Conservation (phyloP, 2,888 invertebrate species). For the Hyposoter didymator region DNA sequence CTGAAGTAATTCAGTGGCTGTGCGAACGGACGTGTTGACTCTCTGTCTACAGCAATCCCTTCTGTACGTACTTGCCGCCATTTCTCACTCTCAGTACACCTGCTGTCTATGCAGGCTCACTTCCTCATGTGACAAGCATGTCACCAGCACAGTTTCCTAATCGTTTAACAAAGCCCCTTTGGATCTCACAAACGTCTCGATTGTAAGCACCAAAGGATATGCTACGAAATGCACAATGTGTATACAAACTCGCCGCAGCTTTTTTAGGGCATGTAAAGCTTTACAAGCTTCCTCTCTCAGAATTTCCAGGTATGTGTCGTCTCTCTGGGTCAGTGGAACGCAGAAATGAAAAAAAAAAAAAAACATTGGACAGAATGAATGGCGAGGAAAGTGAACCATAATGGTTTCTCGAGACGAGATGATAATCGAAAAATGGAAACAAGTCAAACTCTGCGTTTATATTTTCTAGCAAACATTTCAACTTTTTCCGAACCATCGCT, state of each 20-base stretch:
- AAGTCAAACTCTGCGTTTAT: constrained; percentile 58
- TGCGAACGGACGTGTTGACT: constrained; percentile 64
- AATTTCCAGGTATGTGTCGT: neutral
- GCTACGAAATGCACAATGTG: constrained; percentile 46
- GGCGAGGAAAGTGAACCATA: constrained; percentile 22
- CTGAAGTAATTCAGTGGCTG: constrained; percentile 54
- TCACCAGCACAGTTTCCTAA: constrained; percentile 65
- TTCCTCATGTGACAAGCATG: constrained; percentile 62
- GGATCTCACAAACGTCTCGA: constrained; percentile 41
- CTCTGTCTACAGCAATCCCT: constrained; percentile 39
- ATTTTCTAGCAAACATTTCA: neutral
- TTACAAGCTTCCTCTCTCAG: neutral
- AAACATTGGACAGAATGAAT: constrained; percentile 9
- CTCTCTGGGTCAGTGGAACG: constrained; percentile 1
- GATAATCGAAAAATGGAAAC: constrained; percentile 62
- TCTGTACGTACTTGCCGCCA: constrained; percentile 50
- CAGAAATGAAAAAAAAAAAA: neutral
- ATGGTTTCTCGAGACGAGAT: constrained; percentile 50
- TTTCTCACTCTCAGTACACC: constrained; percentile 58
- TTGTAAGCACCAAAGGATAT: constrained; percentile 27
- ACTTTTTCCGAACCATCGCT: neutral
- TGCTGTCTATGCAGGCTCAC: constrained; percentile 36
- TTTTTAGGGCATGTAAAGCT: neutral
- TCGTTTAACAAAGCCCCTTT: constrained; percentile 64
- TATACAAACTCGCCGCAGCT: neutral